These are phyloP conservation scores for Myrmecophaga tridactyla DNA, from an alignment of 2,113 vertebrate genomes.

Conservation along the genomic window DNA sequence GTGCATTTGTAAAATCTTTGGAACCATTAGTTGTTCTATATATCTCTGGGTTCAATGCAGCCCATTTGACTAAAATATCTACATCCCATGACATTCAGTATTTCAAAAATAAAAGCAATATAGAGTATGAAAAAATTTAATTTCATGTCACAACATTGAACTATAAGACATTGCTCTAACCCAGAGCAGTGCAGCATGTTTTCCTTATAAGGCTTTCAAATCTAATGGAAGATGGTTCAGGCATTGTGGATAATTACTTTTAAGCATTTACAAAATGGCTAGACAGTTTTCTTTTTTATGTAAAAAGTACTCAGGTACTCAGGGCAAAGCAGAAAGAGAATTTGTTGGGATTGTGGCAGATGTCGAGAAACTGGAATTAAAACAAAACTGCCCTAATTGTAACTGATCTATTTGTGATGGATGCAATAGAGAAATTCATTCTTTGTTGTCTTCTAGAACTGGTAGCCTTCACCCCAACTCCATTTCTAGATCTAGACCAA, in stretches of 20 bases:
- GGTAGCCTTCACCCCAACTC: background rate
- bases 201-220: background rate
- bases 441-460: background rate
- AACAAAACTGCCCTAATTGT: constrained; percentile 20
- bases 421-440: background rate
- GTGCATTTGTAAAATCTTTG: background rate
- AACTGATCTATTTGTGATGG: constrained; percentile 3
- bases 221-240: constrained; percentile 51
- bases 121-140: constrained; percentile 42
- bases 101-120: constrained; percentile 36
- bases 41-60: background rate
- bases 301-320: background rate
- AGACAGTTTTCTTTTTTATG: background rate
- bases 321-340: constrained; percentile 38
- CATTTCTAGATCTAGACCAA: background rate
- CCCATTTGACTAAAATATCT: constrained; percentile 10
- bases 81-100: background rate
- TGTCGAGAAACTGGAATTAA: background rate
- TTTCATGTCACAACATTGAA: constrained; percentile 49
- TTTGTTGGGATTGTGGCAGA: background rate
- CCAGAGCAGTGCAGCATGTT: background rate
- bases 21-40: constrained; percentile 38
- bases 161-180: background rate
- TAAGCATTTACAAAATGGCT: constrained; percentile 39
- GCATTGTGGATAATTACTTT: constrained; percentile 52